Base-by-base conservation (phyloP, 2,113 vertebrate species). In the Tragelaphus imberbis region DNA sequence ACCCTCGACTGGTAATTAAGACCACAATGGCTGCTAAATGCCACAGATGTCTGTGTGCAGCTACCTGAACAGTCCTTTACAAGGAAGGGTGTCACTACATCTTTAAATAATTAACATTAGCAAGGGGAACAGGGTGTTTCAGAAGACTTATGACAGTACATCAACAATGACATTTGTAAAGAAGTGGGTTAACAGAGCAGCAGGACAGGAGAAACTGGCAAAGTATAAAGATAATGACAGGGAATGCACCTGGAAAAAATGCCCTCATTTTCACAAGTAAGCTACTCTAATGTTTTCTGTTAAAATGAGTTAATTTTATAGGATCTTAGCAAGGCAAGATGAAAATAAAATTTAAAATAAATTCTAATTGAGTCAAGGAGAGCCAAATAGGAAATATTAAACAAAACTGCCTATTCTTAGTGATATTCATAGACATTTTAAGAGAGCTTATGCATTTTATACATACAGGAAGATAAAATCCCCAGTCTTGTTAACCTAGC, bases 101-200 rank as follows among this genome's bases (percentile, higher is more conserved):
- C 93, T 94, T 95, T 75, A 96, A 97, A 94, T 91, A 36, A 92
- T 93, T 95, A 87, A 97, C 71, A 93, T 96, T 92, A 95, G 65
- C 63, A 92, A 88, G n/a, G 79, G 63, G 61, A 86, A 94, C 65
- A 94, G 44, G 40, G 82, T 93, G 63, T 90, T 94, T 95, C 44
- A 30, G 77, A 97, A 63, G 40, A 84, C 85, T 93, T 97, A 19
- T 21, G 97, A 82, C 13, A 90, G 58, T 33, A 85, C 51, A 89
- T 49, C 59, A 96, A 93, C 36, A 97, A 53, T 90, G 75, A 95
- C 40, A 90, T 68, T 68, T 95, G 47, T 77, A 94, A 94, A 93
- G 84, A 94, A 96, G 33, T 40, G 49, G 49, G 8, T 85, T 79
- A 95, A 84, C 49, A 65, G 75, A 97, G n/a, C 81, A 75, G 14